Conservation (phyloP, 2,113 vertebrate genomes). For the Coturnix japonica region DNA sequence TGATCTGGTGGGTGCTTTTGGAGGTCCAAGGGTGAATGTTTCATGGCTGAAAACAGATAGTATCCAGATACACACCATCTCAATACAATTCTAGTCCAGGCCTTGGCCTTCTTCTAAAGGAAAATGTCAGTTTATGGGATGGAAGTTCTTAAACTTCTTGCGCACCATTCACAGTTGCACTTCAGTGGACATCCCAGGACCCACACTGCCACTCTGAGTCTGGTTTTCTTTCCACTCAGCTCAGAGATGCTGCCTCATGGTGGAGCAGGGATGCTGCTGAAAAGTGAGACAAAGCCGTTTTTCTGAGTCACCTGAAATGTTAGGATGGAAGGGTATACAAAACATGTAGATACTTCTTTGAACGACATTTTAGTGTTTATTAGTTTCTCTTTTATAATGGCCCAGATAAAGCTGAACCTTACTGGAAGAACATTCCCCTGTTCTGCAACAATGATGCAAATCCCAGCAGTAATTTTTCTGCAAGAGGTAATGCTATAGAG, state of each 20-base stretch:
- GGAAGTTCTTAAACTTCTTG: background rate
- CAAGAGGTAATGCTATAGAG: background rate
- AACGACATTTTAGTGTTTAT: background rate
- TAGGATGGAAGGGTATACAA: background rate
- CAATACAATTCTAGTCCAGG: background rate
- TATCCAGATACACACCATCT: background rate
- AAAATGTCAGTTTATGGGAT: background rate
- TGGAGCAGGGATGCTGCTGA: background rate
- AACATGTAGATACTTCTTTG: background rate
- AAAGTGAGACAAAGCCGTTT: background rate
- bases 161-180: accelerated
- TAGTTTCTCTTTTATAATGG: background rate
- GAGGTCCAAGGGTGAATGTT: background rate
- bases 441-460: background rate
- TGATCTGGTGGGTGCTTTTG: background rate
- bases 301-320: background rate
- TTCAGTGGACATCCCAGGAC: background rate
- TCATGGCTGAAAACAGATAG: background rate
- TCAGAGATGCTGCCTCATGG: background rate
- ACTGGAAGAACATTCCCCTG: background rate
- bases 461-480: background rate
- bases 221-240: background rate
- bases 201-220: background rate
- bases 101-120: background rate
- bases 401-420: background rate